Evolutionary conservation across 2,888 invertebrate species (phyloP), one percentile per base, ranked within the genome.

Genomic region (Cyrtodaria siliqua): DNA sequence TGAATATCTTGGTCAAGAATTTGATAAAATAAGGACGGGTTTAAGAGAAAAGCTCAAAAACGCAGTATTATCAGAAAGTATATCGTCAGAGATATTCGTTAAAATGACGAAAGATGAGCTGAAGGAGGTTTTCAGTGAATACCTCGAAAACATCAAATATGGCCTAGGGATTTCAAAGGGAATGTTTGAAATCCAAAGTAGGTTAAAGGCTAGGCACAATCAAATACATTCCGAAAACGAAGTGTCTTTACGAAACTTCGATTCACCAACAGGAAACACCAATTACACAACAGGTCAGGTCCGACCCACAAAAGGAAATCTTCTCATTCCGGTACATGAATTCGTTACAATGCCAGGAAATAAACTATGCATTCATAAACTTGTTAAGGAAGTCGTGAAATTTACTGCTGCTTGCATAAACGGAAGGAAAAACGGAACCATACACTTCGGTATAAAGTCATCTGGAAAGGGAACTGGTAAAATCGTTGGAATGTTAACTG

Each of bases 391-490:
- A 26, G 55, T 61, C 1, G 18, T 55, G 24, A 18, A 60, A 23
- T 69, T 61, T 56, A 44, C 44, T 18, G 40, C 33, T n/a, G 69
- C 61, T 23, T 69, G 69, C 29, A 61, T 69, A 26, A 69, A 69
- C 55, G 61, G 60, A 8, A 53, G 29, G 9, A 69, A 69, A 26
- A 69, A 69, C 23, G 69, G 69, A 24, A 69, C 69, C n/a, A 55
- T 69, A 29, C 69, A 69, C 38, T 69, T 69, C 49, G 69, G 69
- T 4, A 69, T 69, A 29, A 55, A 47, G 38, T 53, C 50, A 8
- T 29, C 9, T 9, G 61, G 55, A 6, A 47, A 69, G 20, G 40
- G 61, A 9, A 24, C 26, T 52, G 69, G 69, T 0, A 42, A 26
- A 23, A 47, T 69, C 18, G 47, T 55, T 23, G 69, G 69, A 8